Percentiles rank a stretch among this genome's conserved stretches.
Evolutionary conservation across 2,888 invertebrate species (phyloP).

Genomic region (Mylabris sibirica): DNA sequence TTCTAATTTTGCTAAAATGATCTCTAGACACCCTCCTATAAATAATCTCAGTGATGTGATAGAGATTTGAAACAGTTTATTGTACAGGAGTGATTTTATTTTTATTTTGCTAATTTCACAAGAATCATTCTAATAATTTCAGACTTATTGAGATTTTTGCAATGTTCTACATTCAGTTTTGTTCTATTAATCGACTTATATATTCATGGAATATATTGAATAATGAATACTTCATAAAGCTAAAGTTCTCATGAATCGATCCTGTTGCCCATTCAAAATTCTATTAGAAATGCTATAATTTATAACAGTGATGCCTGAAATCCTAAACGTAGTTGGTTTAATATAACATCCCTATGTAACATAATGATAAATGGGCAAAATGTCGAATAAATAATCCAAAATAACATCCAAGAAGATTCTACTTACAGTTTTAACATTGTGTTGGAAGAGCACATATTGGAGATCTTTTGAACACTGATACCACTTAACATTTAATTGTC

Average conservation of each 20-base stretch:
- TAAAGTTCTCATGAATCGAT: not conserved
- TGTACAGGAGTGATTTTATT: too few species aligned
- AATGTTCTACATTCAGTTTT: too few species aligned
- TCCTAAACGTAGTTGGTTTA: not conserved
- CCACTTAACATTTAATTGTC: conserved; percentile 86
- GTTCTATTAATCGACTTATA: too few species aligned
- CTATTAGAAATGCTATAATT: conserved; percentile 10
- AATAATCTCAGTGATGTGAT: too few species aligned
- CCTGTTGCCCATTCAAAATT: not conserved
- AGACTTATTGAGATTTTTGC: too few species aligned
- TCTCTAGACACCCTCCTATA: too few species aligned
- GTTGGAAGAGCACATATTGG: conserved; percentile 86
- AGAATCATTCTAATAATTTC: too few species aligned
- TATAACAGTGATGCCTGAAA: not conserved
- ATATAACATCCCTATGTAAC: not conserved
- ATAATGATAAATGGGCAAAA: not conserved
- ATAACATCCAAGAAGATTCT: not conserved
- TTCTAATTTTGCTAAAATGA: too few species aligned
- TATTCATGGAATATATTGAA: not conserved
- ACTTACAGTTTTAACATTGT: conserved; percentile 87
- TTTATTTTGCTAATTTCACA: too few species aligned
- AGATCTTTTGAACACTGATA: conserved; percentile 87
- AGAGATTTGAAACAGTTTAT: too few species aligned
- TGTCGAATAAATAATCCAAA: conserved; percentile 12
- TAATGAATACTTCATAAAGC: not conserved